Percentiles rank a stretch among this genome's conserved stretches.
Evolutionary conservation across 2,797 vertebrate species (phyloP).

Genomic region (Scomberomorus guttatus): DNA sequence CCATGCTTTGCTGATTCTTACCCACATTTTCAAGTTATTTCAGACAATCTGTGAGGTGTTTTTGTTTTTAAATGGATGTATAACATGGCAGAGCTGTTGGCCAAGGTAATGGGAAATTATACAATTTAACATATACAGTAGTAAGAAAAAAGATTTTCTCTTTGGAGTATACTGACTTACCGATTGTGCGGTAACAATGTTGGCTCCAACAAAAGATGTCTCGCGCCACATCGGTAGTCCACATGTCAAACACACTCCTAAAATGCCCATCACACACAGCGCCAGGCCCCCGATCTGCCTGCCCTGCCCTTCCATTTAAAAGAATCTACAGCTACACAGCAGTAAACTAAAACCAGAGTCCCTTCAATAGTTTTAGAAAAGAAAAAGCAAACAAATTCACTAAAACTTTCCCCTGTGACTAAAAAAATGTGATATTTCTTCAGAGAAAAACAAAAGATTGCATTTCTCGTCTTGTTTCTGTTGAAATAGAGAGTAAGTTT

Average conservation of each 20-base stretch:
- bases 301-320: conserved; percentile 43
- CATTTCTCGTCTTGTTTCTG: not conserved
- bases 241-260: conserved; percentile 51
- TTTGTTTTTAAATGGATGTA: not conserved
- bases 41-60: not conserved
- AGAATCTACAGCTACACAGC: not conserved
- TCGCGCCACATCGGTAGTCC: conserved; percentile 67
- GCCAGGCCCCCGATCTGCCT: conserved; percentile 41
- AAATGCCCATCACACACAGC: conserved; percentile 48
- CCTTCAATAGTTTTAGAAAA: not conserved
- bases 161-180: conserved; percentile 33
- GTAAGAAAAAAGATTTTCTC: not conserved
- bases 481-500: not conserved
- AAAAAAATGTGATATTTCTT: not conserved
- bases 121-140: no score
- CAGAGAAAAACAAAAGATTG: not conserved
- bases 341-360: not conserved
- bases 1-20: not conserved
- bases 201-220: conserved; percentile 60
- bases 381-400: not conserved
- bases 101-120: not conserved
- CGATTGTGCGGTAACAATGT: conserved; percentile 61
- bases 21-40: not conserved
- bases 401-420: not conserved
- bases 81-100: not conserved